phyloP scores from a whole-genome alignment of 1,140 invertebrate genomes.

The Pachyrhynchus sulphureomaculatus region DNA sequence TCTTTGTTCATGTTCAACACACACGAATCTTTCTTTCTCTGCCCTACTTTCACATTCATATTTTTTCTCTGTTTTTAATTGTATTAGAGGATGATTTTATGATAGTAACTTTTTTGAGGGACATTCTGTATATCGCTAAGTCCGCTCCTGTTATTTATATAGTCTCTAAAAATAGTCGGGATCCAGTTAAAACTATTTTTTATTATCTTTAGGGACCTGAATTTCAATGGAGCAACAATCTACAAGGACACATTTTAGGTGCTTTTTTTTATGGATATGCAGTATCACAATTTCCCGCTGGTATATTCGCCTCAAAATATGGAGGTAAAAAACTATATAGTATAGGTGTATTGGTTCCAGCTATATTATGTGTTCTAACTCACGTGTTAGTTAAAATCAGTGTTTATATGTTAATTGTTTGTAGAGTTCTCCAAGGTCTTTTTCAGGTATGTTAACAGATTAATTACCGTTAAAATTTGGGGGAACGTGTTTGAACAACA shows the following conservation, averaged over 20 bases:
- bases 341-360: slow-evolving; percentile 75
- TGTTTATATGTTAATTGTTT: slow-evolving; percentile 68
- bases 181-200: background rate
- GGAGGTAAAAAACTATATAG: slow-evolving; percentile 73
- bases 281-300: slow-evolving; percentile 66
- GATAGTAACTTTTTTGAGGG: too few species aligned
- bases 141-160: background rate
- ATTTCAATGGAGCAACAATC: slow-evolving; percentile 78
- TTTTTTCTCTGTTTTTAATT: too few species aligned
- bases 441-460: slow-evolving; percentile 68
- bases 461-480: too few species aligned
- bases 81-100: too few species aligned
- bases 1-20: too few species aligned
- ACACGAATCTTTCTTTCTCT: too few species aligned
- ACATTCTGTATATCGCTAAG: background rate
- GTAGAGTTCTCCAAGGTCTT: slow-evolving; percentile 83
- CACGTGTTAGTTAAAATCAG: slow-evolving; percentile 73
- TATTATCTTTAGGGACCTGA: slow-evolving; percentile 51
- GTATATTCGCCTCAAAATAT: slow-evolving; percentile 57
- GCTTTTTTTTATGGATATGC: slow-evolving; percentile 87
- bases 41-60: too few species aligned
- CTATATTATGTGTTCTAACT: slow-evolving; percentile 79
- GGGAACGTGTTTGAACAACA: too few species aligned
- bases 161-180: background rate
- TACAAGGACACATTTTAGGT: slow-evolving; percentile 79